Base-by-base conservation (phyloP, 1,140 invertebrate genomes). In the Drosophila lowei region DNA sequence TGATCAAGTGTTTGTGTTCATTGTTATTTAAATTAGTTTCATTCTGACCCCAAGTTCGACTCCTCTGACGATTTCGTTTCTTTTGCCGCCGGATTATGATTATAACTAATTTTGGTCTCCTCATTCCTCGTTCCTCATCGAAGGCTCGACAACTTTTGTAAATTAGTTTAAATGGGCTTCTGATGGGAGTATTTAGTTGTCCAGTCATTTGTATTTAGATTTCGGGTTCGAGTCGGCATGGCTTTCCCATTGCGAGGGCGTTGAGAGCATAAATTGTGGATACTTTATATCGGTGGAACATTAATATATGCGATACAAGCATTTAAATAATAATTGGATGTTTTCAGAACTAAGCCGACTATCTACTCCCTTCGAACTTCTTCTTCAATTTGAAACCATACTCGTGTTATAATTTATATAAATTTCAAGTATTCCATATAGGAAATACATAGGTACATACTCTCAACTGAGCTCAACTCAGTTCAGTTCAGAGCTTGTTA, bases 1-100 rank as follows among this genome's bases (percentile, higher is more conserved):
- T 88, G 83, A 88, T 89, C 83, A 88, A 88, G 79, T 89, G 67
- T 73, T 83, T 83, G 84, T 89, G 15, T 66, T 66, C 84, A 77
- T 88, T 88, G 79, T 88, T 88, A 88, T 88, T 88, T 88, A 88
- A 88, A 88, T 88, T 88, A 88, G 83, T 77, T 89, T 88, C 75
- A 81, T 88, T 88, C 60, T 67, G 65, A 5, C 18, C 34, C 41
- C 18, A 25, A 28, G 25, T 46, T 42, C 28, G 16, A 13, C 53
- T 77, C 53, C 47, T 25, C 23, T 42, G 34, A 55, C 55, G 46
- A 58, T 52, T 79, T 47, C 71, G 50, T 76, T 67, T 75, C 61
- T 67, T 74, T 47, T 76, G 73, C 78, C 62, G 55, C 65, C 74
- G 74, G 71, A 86, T 86, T 83, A 88, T 76, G 66, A 64, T 81